Evolutionary conservation across 2,797 vertebrate species (phyloP), one percentile per base, ranked within the genome.

Genomic region (Pangasius krempfi): DNA sequence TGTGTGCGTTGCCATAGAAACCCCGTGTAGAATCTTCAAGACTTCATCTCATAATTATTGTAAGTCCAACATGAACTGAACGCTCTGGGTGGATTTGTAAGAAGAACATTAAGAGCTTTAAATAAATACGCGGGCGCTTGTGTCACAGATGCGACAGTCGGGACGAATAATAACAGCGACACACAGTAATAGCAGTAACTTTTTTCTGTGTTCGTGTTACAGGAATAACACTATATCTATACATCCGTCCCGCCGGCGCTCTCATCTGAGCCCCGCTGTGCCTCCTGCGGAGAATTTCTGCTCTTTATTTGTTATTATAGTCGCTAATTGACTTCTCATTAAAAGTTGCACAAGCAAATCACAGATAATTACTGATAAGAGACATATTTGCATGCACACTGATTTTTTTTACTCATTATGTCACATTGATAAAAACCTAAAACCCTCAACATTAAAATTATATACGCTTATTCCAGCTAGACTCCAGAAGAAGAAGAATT

Each of bases 321-420:
- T 58, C 62, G 87, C 94, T 93, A 94, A 95, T 95, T 94, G 94
- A 94, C 94, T 91, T 91, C 93, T 95, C 94, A 20, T 96, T 96
- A 95, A 91, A 92, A 92, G 79, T 91, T 92, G 64, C 76, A 84
- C 37, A 68, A 85, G 92, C 93, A 89, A 88, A 85, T 89, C 91
- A 88, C 90, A 91, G 91, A 76, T 88, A 86, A 80, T 90, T 80
- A 86, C 90, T 94, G 93, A 93, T 64, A 93, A 90, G 93, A 88
- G 89, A 88, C 91, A 91, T 84, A 92, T 84, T 84, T 90, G 89
- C 91, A 90, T 92, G 91, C 70, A 90, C 88, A 92, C 91, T 92
- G 92, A 92, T n/a, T 93, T 92, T 82, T 73, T 70, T 91, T 89
- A 91, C 83, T 68, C 52, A 84, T 40, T 10, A n/a, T 70, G 64